phyloP scores from a whole-genome alignment of 2,113 vertebrate species.

The Vireo altiloquus region DNA sequence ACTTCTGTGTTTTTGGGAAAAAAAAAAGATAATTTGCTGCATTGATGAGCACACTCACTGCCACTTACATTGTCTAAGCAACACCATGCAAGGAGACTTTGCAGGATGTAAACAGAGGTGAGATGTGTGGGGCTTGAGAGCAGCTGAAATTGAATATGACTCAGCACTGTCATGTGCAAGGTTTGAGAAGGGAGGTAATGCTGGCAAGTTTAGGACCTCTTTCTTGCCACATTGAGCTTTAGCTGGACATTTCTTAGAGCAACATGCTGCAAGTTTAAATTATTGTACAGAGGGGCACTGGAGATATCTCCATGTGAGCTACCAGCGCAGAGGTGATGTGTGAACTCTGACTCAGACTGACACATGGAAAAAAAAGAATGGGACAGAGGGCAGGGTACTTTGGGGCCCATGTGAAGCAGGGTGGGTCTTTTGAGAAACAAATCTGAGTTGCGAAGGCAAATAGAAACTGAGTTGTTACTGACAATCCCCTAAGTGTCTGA shows the following conservation, averaged over 20 bases:
- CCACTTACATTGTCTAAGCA: background rate
- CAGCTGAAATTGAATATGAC: background rate
- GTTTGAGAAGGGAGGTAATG: background rate
- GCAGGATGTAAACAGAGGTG: background rate
- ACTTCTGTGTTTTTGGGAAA: background rate
- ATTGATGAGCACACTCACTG: background rate
- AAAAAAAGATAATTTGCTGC: background rate
- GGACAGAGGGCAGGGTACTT: background rate
- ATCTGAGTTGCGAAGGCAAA: background rate
- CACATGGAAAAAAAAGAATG: background rate
- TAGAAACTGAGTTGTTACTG: background rate
- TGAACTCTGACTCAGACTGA: background rate
- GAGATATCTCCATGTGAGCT: background rate
- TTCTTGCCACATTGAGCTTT: background rate
- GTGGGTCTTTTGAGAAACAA: background rate
- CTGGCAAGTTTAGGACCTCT: background rate
- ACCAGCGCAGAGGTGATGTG: background rate
- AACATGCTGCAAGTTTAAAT: background rate
- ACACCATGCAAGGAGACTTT: background rate
- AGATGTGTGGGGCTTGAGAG: background rate
- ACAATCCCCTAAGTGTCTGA: background rate
- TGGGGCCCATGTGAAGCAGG: background rate
- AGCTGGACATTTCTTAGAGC: background rate
- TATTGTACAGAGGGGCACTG: background rate
- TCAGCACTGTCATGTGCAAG: background rate